These are phyloP conservation scores for Gymnorhina tibicen DNA, from an alignment of 2,113 vertebrate genomes.

Conservation along the genomic window DNA sequence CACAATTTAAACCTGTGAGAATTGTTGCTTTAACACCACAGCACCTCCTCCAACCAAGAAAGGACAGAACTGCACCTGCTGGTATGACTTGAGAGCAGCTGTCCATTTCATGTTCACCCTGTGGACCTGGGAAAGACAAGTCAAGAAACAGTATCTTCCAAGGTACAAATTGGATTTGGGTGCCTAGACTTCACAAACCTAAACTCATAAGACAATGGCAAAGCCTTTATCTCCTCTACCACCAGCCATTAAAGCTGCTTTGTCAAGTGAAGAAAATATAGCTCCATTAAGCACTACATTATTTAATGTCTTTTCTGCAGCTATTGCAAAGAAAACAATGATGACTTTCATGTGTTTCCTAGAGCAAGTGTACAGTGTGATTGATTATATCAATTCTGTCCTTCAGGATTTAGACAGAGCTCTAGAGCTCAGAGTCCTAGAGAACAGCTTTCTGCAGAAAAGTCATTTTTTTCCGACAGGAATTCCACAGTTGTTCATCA, in stretches of 20 bases:
- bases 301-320: not conserved
- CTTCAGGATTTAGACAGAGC: not conserved
- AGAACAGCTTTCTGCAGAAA: not conserved
- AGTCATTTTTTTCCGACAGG: not conserved
- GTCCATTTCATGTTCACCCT: not conserved
- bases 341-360: not conserved
- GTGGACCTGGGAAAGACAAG: not conserved
- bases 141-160: not conserved
- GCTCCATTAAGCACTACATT: not conserved
- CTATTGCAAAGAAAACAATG: constrained; percentile 39
- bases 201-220: not conserved
- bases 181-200: not conserved
- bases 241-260: not conserved
- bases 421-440: not conserved
- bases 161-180: not conserved
- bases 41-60: not conserved
- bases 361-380: not conserved
- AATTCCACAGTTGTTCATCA: not conserved
- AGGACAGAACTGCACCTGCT: not conserved
- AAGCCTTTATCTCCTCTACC: not conserved
- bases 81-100: not conserved
- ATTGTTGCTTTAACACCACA: not conserved
- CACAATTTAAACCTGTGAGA: not conserved
- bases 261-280: not conserved
- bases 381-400: not conserved